Evolutionary conservation across 2,888 invertebrate genomes (phyloP), one percentile per base, ranked within the genome.

Genomic region (Xanthia icteritia): DNA sequence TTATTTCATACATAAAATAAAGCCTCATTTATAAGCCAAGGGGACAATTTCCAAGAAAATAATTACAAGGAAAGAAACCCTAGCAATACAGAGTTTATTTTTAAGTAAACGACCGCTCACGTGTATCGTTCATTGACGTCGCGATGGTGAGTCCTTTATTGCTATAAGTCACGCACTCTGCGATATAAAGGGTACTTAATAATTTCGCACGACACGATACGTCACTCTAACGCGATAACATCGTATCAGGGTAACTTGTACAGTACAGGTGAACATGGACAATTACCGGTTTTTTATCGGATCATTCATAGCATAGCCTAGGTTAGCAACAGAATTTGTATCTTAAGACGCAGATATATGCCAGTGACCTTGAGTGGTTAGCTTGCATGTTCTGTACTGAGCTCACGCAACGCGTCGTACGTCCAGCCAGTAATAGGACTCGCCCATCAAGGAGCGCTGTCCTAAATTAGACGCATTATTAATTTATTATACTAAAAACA

Each of bases 51-150:
- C 15, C 20, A 64, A 23, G 39, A 27, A 77, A 54, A 15, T 13
- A 56, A 65, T 58, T 39, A 58, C 20, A 60, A n/a, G 51, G 3
- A 56, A 66, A 27, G 8, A 58, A 80, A 42, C 60, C 42, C 20
- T 56, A 71, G 58, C n/a, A 31, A 42, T 27, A 23, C 11, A 4
- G 6, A 31, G 13, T 76, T 58, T 58, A 64, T 76, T 67, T 67
- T 67, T 58, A 81, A 64, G 23, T 45, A 42, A 64, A 45, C 45
- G 45, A 36, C 42, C 48, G 15, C 23, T 15, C 70, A 81, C 83
- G 67, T 83, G 64, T 17, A 60, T 45, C 54, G 80, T 80, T 42
- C 83, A 54, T 67, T 71, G 83, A 78, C 83, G 77, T 80, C 56
- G 82, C n/a, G 66, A 54, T 54, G 20, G 31, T 67, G 45, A 76